A percentile compares a stretch with the other conserved stretches of the same genome.
These are phyloP conservation scores for Tylochromis polylepis DNA, from an alignment of 2,113 vertebrate species.

Conservation along the genomic window DNA sequence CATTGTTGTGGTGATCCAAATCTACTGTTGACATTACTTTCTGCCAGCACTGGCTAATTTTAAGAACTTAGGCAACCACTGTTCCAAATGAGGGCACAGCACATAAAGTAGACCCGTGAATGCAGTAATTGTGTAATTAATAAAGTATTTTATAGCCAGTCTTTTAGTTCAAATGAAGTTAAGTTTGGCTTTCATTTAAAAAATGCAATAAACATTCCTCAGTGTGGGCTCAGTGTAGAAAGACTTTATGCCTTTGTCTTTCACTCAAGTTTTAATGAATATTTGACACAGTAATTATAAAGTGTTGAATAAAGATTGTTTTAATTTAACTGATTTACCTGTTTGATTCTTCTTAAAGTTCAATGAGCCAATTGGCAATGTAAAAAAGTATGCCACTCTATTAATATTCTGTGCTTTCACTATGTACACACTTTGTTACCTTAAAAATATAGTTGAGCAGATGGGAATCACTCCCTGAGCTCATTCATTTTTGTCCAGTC, in stretches of 20 bases:
- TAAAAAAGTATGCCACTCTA: not conserved
- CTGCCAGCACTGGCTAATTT: not conserved
- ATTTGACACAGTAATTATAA: not conserved
- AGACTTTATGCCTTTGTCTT: not conserved
- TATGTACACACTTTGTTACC: not conserved
- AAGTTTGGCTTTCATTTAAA: not conserved
- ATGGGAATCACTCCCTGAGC: conserved; percentile 8
- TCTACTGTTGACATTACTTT: not conserved
- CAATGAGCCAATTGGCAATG: not conserved
- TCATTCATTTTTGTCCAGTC: conserved; percentile 10
- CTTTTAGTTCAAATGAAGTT: not conserved
- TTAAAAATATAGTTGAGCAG: not conserved
- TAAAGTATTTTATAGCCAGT: not conserved
- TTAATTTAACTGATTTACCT: not conserved
- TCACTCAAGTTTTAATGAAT: not conserved
- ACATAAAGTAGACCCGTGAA: not conserved
- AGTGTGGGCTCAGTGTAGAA: not conserved
- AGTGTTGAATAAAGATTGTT: not conserved
- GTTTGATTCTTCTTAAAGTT: not conserved
- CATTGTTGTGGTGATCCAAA: not conserved
- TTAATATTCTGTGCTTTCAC: not conserved
- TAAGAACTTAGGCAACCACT: too few species aligned
- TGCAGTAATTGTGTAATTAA: not conserved
- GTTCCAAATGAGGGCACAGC: too few species aligned
- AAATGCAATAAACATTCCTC: not conserved